Percentiles rank a stretch among this genome's conserved stretches.
These are phyloP conservation scores for Eira barbara DNA, from an alignment of 2,113 vertebrate species.

Conservation along the genomic window DNA sequence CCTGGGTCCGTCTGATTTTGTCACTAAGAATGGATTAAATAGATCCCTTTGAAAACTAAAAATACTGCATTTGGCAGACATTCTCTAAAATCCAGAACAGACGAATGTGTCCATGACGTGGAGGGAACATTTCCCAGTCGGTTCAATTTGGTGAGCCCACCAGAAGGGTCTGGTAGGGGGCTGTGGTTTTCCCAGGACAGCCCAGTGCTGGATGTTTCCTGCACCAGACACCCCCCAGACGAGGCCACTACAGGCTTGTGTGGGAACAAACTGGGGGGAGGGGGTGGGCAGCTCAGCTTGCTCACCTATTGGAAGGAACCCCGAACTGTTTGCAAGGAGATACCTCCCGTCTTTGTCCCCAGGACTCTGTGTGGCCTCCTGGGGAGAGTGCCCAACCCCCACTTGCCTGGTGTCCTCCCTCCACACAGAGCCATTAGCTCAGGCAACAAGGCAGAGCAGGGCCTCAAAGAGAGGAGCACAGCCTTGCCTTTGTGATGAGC, in stretches of 20 bases:
- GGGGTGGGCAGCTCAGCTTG: background rate
- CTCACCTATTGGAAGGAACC: background rate
- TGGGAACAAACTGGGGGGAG: background rate
- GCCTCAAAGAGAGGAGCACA: background rate
- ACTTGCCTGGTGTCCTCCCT: fast-evolving
- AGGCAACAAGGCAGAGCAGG: background rate
- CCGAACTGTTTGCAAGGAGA: background rate
- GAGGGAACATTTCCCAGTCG: background rate
- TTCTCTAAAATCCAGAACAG: background rate
- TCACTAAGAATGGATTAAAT: background rate
- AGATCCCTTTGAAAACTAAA: background rate
- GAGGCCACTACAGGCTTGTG: fast-evolving
- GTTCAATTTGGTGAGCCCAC: background rate
- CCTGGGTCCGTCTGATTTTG: background rate
- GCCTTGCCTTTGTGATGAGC: background rate
- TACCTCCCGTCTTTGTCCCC: background rate
- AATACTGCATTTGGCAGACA: background rate
- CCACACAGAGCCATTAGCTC: background rate
- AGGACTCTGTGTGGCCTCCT: fast-evolving
- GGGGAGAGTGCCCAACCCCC: background rate
- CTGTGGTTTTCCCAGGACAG: background rate
- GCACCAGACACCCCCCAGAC: background rate
- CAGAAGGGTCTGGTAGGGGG: background rate
- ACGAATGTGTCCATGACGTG: background rate
- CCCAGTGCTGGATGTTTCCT: background rate